These are phyloP conservation scores for Leucopsar rothschildi DNA, from an alignment of 2,113 vertebrate species.

Conservation along the genomic window DNA sequence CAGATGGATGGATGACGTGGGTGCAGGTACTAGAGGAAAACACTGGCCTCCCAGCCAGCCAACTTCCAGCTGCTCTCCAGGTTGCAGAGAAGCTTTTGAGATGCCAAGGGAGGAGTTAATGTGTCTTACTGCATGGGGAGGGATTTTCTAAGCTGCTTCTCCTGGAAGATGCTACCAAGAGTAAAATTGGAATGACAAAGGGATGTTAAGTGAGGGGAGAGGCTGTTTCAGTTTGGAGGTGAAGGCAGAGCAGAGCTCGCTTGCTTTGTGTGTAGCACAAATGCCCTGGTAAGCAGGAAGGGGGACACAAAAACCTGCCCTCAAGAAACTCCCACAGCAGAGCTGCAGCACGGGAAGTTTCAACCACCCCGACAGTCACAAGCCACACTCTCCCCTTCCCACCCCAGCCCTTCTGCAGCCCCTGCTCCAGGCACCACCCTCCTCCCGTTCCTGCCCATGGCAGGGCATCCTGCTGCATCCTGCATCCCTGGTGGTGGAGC, in stretches of 20 bases:
- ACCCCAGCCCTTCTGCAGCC: neutral
- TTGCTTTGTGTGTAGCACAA: neutral
- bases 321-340: neutral
- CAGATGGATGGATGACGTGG: neutral
- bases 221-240: neutral
- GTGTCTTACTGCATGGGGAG: rapidly evolving
- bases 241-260: neutral
- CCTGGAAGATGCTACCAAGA: neutral
- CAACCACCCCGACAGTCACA: rapidly evolving
- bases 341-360: neutral
- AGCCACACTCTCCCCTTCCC: neutral
- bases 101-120: neutral
- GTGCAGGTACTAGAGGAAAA: neutral
- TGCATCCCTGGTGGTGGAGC: neutral
- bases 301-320: neutral
- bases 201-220: neutral
- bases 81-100: neutral
- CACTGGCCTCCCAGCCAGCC: neutral
- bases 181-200: neutral
- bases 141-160: neutral
- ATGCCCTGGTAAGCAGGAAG: neutral
- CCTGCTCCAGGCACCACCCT: neutral
- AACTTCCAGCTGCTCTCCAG: neutral
- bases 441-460: rapidly evolving
- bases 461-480: neutral